Evolutionary conservation across 2,113 vertebrate genomes (phyloP).

Genomic region (Picathartes gymnocephalus): DNA sequence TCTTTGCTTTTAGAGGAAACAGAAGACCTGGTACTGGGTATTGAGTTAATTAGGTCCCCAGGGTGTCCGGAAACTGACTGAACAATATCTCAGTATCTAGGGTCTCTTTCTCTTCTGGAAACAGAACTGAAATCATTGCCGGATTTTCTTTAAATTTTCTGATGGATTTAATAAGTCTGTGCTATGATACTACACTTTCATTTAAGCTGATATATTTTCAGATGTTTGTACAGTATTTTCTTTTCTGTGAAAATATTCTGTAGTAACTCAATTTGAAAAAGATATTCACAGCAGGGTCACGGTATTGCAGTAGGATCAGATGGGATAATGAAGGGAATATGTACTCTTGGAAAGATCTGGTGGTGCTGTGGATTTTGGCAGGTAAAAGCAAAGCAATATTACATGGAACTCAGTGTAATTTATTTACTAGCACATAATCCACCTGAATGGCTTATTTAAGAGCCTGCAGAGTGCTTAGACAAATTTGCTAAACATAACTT

Average conservation of each 20-base stretch:
- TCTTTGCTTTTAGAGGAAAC: background rate
- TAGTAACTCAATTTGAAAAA: background rate
- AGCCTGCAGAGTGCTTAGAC: background rate
- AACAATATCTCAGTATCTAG: background rate
- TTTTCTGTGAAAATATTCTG: background rate
- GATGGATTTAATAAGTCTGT: background rate
- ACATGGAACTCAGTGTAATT: background rate
- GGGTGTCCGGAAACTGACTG: background rate
- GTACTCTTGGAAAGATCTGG: background rate
- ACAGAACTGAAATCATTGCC: background rate
- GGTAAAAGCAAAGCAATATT: background rate
- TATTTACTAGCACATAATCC: background rate
- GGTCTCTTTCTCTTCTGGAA: conserved; percentile 18
- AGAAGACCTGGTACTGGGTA: background rate
- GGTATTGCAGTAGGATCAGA: background rate
- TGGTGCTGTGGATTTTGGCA: background rate
- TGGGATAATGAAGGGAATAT: background rate
- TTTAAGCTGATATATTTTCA: background rate
- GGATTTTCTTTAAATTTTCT: conserved; percentile 27
- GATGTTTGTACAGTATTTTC: background rate
- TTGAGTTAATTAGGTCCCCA: conserved; percentile 58
- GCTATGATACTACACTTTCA: background rate
- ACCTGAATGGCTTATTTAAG: background rate
- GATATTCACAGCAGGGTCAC: background rate
- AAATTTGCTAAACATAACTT: background rate